Percentiles rank a stretch among this genome's conserved stretches.
These are phyloP conservation scores for Trididemnum miniatum DNA, from an alignment of 23 tunicate species.

Conservation along the genomic window DNA sequence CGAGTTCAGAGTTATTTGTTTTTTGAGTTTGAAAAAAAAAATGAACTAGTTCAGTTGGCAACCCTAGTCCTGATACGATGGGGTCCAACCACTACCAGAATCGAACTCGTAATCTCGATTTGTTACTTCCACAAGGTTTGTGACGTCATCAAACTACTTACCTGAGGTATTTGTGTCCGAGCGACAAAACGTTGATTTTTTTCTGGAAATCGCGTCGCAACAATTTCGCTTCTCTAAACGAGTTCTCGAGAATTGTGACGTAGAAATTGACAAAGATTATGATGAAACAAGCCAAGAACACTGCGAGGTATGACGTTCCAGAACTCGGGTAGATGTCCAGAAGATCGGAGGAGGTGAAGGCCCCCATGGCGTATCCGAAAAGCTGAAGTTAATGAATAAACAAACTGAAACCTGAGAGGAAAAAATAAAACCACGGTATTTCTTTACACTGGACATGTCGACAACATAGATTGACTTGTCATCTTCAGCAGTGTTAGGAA, in stretches of 20 bases:
- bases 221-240: conserved; percentile 58
- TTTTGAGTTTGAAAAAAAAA: too few relatives aligned
- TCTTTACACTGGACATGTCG: too few relatives aligned
- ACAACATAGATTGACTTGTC: too few relatives aligned
- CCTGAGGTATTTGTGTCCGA: conserved; percentile 68
- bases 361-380: conserved; percentile 70
- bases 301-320: conserved; percentile 47
- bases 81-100: neutral
- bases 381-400: conserved; percentile 34
- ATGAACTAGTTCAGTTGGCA: too few relatives aligned
- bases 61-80: too few relatives aligned
- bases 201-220: conserved; percentile 41
- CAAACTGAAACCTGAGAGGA: too few relatives aligned
- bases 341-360: conserved; percentile 52
- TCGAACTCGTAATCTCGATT: neutral
- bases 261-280: conserved; percentile 66
- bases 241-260: conserved; percentile 56
- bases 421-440: too few relatives aligned
- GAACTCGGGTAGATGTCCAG: conserved; percentile 42
- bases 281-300: conserved; percentile 42
- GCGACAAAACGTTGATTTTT: conserved; percentile 33
- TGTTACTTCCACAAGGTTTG: neutral
- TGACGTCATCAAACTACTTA: too few relatives aligned
- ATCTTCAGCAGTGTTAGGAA: too few relatives aligned
- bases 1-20: too few relatives aligned